Evolutionary conservation across 2,888 invertebrate genomes (phyloP), one percentile per base, ranked within the genome.

Genomic region (Diplazon laetatorius): DNA sequence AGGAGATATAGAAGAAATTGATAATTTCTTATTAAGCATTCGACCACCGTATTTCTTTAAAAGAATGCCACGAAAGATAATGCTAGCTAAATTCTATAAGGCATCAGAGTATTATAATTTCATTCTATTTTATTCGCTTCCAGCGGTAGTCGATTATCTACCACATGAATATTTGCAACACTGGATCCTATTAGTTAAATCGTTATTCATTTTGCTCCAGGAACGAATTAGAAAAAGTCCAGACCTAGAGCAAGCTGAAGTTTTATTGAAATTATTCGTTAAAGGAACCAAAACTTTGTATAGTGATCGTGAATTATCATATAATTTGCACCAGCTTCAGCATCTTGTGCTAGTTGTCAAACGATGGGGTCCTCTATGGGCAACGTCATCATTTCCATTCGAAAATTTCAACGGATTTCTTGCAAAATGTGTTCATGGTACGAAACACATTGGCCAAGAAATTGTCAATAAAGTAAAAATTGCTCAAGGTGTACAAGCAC

Each of bases 331-430:
- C 71, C 84, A 84, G 52, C 59, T 84, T 18, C 22, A 74, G 20
- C 84, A 84, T 77, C 69, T 83, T 8, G 57, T 50, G 0, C 55
- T 30, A 30, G 30, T 30, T 66, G 83, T 84, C 14, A 72, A 71
- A 69, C 66, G 82, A n/a, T 85, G 84, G 83, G 84, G 85, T 46
- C 84, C 83, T 50, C 75, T 84, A 16, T 82, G 80, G 81, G 78
- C 80, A 10, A 80, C 77, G 9, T 81, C 83, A 9, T 78, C 83
- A 18, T 85, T 84, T 50, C 71, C 78, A 20, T 85, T 81, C 68
- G 84, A 85, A 78, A 80, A 79, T 70, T 74, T 60, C 42, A 83
- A 84, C 69, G 84, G 83, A 22, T 80, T 78, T 66, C 65, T 84
- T 30, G 74, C 72, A 0, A 76, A 82, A 2, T 70, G 70, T 44